phyloP scores from a whole-genome alignment of 30 jellyfish, hydroid and myxozoan genomes.

The Pseudorhiza aurosa region DNA sequence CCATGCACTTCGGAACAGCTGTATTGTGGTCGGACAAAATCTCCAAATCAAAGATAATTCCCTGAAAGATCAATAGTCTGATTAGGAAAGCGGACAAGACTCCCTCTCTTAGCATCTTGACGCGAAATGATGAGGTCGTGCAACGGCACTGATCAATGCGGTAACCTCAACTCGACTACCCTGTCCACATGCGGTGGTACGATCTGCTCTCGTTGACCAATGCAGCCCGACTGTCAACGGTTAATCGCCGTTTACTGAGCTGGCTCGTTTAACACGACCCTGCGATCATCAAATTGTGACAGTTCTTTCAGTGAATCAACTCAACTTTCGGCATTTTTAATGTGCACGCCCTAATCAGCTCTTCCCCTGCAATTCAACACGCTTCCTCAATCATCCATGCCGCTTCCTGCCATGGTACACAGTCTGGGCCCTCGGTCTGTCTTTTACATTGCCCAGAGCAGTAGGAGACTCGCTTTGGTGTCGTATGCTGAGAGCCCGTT shows the following conservation, averaged over 20 bases:
- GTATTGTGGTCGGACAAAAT: slow-evolving; percentile 37
- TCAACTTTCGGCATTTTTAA: neutral
- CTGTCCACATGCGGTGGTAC: neutral
- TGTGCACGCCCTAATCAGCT: slow-evolving; percentile 34
- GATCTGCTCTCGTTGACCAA: neutral
- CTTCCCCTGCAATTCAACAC: slow-evolving; percentile 24
- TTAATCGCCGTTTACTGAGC: neutral
- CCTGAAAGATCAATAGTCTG: slow-evolving; percentile 62
- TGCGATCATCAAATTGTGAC: neutral
- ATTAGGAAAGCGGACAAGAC: neutral
- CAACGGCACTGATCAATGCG: no score
- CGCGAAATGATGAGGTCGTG: no score
- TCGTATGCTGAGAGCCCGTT: no score
- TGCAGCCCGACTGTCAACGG: neutral
- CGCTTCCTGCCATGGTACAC: slow-evolving; percentile 22
- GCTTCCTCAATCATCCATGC: slow-evolving; percentile 3
- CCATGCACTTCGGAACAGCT: slow-evolving; percentile 74
- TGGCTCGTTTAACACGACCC: neutral
- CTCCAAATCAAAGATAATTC: slow-evolving; percentile 60
- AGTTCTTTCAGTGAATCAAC: neutral
- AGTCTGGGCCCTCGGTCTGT: no score
- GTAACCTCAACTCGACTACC: no score
- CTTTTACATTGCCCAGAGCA: no score
- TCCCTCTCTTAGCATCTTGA: neutral
- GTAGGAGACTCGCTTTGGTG: no score